Conservation (phyloP, 2,113 vertebrate species). For the Cairina moschata region DNA sequence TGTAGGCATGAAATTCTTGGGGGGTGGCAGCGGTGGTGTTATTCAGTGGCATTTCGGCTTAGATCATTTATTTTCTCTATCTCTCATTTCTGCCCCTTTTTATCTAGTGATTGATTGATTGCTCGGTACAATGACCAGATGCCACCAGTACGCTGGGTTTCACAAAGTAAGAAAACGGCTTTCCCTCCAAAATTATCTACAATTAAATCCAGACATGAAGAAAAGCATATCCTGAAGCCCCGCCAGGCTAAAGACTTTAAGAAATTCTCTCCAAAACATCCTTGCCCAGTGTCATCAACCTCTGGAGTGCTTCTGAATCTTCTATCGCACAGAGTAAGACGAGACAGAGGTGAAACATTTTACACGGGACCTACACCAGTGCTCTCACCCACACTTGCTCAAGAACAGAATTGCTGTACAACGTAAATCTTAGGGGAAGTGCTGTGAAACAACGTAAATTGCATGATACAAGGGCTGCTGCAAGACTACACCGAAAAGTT, state of each 20-base stretch:
- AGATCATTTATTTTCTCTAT: background rate
- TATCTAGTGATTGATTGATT: conserved; percentile 39
- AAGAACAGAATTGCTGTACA: background rate
- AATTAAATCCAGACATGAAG: conserved; percentile 43
- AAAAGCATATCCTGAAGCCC: background rate
- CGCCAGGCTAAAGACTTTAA: background rate
- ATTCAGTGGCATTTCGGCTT: background rate
- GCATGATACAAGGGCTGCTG: background rate
- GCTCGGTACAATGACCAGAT: conserved; percentile 34
- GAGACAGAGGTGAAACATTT: background rate
- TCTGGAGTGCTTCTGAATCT: background rate
- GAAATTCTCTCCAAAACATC: background rate
- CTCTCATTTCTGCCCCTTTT: conserved; percentile 20
- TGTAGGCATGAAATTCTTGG: background rate
- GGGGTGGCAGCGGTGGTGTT: fast-evolving
- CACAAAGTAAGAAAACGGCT: background rate
- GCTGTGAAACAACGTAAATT: background rate
- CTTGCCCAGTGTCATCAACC: background rate
- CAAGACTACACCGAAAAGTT: background rate
- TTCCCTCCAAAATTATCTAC: conserved; percentile 19
- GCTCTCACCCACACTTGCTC: background rate
- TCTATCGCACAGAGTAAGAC: background rate
- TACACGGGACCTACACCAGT: background rate
- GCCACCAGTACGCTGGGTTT: background rate
- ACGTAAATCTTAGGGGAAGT: background rate